Evolutionary conservation across 2,113 vertebrate genomes (phyloP).

Genomic region (Malurus alboscapulatus): DNA sequence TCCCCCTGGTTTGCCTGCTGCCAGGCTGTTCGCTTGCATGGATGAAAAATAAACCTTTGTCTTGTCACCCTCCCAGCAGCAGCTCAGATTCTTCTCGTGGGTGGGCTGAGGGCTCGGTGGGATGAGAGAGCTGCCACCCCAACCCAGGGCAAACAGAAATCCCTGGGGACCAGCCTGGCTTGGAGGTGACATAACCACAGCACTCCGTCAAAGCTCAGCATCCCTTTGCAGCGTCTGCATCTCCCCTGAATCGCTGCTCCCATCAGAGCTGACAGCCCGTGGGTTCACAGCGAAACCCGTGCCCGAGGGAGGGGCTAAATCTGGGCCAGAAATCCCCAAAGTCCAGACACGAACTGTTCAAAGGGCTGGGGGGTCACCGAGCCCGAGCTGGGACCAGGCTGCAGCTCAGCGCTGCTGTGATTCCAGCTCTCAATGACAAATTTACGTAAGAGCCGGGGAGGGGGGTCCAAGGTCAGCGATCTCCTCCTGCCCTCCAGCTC

Average conservation of each 20-base stretch:
- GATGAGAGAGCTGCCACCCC: not conserved
- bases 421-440: not conserved
- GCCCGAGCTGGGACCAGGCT: not conserved
- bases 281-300: fast-evolving
- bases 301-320: not conserved
- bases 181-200: not conserved
- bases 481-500: not conserved
- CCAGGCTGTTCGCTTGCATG: not conserved
- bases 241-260: fast-evolving
- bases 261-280: not conserved
- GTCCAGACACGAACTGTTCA: not conserved
- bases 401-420: fast-evolving
- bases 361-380: not conserved
- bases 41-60: slow-evolving; percentile 60
- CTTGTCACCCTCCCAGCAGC: not conserved
- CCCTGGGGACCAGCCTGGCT: not conserved
- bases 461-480: not conserved
- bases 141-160: not conserved
- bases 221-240: not conserved
- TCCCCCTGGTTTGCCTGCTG: not conserved
- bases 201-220: not conserved
- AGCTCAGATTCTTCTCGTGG: not conserved
- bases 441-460: not conserved
- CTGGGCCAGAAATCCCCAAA: not conserved
- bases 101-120: not conserved